Base-by-base conservation (phyloP, 2,888 invertebrate species). In the Plagodis dolabraria region DNA sequence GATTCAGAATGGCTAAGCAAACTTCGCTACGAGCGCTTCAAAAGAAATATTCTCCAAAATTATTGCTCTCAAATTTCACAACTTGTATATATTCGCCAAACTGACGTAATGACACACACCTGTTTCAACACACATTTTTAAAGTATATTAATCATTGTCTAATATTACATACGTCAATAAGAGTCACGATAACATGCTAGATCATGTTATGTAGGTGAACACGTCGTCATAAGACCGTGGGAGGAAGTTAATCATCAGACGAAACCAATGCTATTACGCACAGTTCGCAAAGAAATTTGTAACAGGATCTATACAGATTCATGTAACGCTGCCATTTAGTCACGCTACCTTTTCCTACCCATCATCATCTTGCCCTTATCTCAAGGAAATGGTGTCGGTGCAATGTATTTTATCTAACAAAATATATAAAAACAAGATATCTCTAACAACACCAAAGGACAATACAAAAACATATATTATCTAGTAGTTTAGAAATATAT, bases 171-270 rank as follows among this genome's bases (percentile, higher is more conserved):
- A 36, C 22, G n/a, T 47, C 33, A 42, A 33, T 33, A 11, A 46
- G 52, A 48, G 48, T 53, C 53, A 53, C 53, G 40, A 40, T 40
- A 40, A 40, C 40, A 36, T 5, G 47, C 22, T 22, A 22, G 22
- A 22, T 22, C 22, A 4, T 22, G 22, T 22, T 33, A 22, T 5
- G 46, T 34, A 43, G 34, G 47, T 51, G 12, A 52, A 33, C 38
- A 40, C n/a, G 1, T 12, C 43, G 12, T 7, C 36, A 47, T 6
- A 34, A 10, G 6, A 33, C 33, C 44, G 58, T 53, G 48, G 53
- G 53, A 22, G 48, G 52, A 1, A 9, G 45, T 53, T 58, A 53
- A 45, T 58, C 53, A 58, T 52, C 36, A 46, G 5, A 22, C 38
- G 7, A 11, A 46, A 36, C 6, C 35, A 10, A 40, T 40, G 8